Evolutionary conservation across 2,888 invertebrate species (phyloP).

Genomic region (Helleia helle): DNA sequence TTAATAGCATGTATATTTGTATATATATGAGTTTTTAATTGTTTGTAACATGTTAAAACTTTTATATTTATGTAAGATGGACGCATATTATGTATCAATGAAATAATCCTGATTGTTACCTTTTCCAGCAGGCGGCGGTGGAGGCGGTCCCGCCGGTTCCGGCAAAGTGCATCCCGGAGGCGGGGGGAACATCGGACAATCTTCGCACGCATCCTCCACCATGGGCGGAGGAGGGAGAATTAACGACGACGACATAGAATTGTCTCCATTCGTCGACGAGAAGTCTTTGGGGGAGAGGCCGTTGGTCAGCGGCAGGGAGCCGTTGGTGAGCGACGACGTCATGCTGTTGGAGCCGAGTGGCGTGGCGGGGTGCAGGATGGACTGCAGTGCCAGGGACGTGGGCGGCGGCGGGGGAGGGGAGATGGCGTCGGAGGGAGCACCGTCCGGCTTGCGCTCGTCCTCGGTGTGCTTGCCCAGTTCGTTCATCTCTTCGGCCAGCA

Average conservation of each 20-base stretch:
- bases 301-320: constrained; percentile 23
- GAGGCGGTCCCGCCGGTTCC: constrained; percentile 84
- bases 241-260: constrained; percentile 17
- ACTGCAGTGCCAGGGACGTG: constrained; percentile 42
- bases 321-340: constrained; percentile 30
- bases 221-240: constrained; percentile 47
- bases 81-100: no score
- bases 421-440: constrained; percentile 56
- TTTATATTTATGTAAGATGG: no score
- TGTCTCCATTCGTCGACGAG: constrained; percentile 20
- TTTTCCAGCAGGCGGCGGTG: constrained; percentile 78
- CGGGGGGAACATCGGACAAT: constrained; percentile 31
- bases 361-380: constrained; percentile 35
- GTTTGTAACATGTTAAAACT: no score
- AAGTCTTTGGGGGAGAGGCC: constrained; percentile 26
- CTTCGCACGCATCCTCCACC: background rate
- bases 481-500: constrained; percentile 58
- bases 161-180: constrained; percentile 77
- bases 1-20: no score
- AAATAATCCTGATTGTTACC: no score
- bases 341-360: constrained; percentile 27
- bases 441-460: constrained; percentile 59
- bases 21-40: no score
- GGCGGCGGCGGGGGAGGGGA: constrained; percentile 47
- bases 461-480: constrained; percentile 54